phyloP scores from a whole-genome alignment of 2,113 vertebrate species.

The Dipodomys ordii region DNA sequence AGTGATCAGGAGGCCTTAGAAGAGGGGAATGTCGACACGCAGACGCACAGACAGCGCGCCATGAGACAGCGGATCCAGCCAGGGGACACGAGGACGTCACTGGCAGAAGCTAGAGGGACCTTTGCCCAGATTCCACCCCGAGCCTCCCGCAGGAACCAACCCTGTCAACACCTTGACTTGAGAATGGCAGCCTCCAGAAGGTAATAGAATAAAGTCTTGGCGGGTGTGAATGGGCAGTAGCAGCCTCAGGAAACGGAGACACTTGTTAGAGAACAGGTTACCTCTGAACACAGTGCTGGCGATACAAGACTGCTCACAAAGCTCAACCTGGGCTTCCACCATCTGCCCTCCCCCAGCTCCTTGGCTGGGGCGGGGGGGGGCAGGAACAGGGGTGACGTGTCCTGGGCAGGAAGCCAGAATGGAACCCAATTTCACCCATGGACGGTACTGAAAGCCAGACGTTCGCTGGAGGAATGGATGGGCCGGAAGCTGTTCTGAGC shows the following conservation, averaged over 20 bases:
- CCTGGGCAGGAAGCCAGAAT: conserved; percentile 61
- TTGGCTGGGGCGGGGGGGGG: not conserved
- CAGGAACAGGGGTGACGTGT: not conserved
- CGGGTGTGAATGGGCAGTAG: not conserved
- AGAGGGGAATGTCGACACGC: not conserved
- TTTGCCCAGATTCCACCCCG: not conserved
- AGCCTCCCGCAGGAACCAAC: not conserved
- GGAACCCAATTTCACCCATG: conserved; percentile 88
- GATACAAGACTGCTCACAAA: not conserved
- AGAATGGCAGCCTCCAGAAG: not conserved
- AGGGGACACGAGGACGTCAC: fast-evolving
- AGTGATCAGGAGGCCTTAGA: not conserved
- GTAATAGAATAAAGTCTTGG: not conserved
- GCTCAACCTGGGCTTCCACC: not conserved
- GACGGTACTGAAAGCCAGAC: conserved; percentile 84
- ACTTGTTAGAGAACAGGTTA: fast-evolving
- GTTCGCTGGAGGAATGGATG: conserved; percentile 81
- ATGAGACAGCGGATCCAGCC: fast-evolving
- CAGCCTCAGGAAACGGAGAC: fast-evolving
- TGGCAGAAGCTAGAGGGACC: not conserved
- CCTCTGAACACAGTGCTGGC: not conserved
- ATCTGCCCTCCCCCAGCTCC: not conserved
- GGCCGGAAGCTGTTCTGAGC: conserved; percentile 73
- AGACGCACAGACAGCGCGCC: not conserved
- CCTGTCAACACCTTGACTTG: not conserved